Percentiles rank a stretch among this genome's conserved stretches.
Conservation (phyloP, 2,888 invertebrate genomes). For the Eristalis intricaria region DNA sequence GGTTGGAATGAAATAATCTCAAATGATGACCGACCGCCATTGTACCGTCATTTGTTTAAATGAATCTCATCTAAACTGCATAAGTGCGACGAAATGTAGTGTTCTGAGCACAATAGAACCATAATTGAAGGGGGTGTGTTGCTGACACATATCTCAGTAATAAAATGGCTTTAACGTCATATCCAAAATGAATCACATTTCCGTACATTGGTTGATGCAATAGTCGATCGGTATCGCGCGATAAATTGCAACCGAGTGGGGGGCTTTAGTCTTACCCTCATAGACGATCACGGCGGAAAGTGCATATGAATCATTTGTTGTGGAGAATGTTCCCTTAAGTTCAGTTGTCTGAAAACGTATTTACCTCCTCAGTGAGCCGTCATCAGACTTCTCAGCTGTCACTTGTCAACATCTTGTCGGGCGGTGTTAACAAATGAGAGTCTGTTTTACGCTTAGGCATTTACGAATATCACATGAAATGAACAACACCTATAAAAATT, state of each 20-base stretch:
- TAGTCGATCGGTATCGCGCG: not conserved
- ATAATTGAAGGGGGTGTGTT: not conserved
- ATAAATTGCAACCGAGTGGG: not conserved
- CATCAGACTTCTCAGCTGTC: too few species aligned
- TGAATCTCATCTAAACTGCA: not conserved
- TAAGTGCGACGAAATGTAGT: not conserved
- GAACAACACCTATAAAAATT: too few species aligned
- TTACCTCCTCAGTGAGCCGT: not conserved
- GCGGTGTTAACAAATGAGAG: too few species aligned
- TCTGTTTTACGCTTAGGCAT: too few species aligned
- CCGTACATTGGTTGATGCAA: not conserved
- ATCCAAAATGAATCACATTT: not conserved
- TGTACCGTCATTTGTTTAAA: not conserved
- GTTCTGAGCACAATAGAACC: not conserved
- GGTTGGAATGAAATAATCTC: not conserved
- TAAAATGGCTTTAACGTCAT: not conserved
- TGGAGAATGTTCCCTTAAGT: not conserved
- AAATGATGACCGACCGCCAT: not conserved
- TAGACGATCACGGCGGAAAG: too few species aligned
- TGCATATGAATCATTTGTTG: too few species aligned
- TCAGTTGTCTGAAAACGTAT: not conserved
- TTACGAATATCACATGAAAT: too few species aligned
- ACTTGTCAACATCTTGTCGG: too few species aligned
- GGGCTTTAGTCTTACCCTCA: too few species aligned
- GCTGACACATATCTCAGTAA: not conserved